Percentiles rank a stretch among this genome's conserved stretches.
Conservation (phyloP, 2,797 vertebrate species). For the Sus cebifrons region DNA sequence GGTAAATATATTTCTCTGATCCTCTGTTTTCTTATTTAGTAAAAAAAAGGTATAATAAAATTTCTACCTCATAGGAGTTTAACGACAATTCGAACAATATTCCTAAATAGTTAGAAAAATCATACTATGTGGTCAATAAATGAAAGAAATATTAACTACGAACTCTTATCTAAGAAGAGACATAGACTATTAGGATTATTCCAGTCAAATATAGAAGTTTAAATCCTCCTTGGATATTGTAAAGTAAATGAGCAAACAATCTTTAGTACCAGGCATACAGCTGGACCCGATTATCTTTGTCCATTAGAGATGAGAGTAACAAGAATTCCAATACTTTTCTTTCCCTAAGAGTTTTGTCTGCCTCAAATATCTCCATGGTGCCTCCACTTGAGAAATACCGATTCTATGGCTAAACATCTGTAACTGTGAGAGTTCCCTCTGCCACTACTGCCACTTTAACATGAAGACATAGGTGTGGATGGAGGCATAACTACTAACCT, state of each 20-base stretch:
- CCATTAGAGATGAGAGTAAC: neutral
- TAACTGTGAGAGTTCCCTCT: neutral
- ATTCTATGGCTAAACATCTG: neutral
- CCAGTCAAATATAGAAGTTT: neutral
- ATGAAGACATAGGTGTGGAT: neutral
- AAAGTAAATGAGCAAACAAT: neutral
- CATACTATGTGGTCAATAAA: neutral
- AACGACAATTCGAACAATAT: neutral
- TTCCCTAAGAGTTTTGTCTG: neutral
- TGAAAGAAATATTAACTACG: neutral
- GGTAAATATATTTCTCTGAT: neutral
- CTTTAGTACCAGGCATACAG: neutral
- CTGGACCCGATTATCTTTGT: neutral
- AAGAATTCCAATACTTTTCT: neutral
- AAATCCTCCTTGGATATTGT: neutral
- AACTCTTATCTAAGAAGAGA: neutral
- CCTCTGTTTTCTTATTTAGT: neutral
- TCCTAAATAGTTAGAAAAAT: neutral
- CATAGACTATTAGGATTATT: neutral
- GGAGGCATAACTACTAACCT: fast-evolving
- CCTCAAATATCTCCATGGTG: neutral
- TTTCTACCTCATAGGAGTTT: neutral
- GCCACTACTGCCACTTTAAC: neutral
- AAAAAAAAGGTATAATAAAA: neutral
- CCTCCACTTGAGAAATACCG: neutral